A percentile compares a stretch with the other conserved stretches of the same genome.
These are phyloP conservation scores for Microtus pennsylvanicus DNA, from an alignment of 2,113 vertebrate genomes.

Conservation along the genomic window DNA sequence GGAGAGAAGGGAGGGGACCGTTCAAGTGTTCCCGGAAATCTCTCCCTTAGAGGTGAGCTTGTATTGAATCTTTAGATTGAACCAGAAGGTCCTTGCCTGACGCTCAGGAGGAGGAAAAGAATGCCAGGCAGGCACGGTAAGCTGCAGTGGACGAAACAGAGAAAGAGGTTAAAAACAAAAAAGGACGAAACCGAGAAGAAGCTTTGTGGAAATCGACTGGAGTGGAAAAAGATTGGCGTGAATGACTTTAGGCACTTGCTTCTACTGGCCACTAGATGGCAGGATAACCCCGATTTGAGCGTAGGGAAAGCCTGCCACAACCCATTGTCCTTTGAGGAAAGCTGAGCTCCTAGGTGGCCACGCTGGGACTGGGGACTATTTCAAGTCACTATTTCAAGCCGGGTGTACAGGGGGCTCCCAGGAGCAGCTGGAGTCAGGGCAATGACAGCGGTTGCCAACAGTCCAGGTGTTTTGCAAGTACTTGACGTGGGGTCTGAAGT, in stretches of 20 bases:
- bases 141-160: not conserved
- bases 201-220: not conserved
- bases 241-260: not conserved
- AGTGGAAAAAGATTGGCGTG: not conserved
- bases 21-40: not conserved
- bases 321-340: not conserved
- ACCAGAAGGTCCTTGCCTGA: not conserved
- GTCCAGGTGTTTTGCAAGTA: not conserved
- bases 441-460: not conserved
- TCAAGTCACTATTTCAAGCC: not conserved
- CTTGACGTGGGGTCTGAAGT: not conserved
- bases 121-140: not conserved
- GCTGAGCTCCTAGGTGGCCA: not conserved
- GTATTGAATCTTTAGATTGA: not conserved
- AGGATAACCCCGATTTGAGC: constrained; percentile 37
- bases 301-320: not conserved
- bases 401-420: not conserved
- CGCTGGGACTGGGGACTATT: not conserved
- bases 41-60: not conserved
- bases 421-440: not conserved
- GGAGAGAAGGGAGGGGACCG: not conserved
- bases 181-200: not conserved
- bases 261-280: constrained; percentile 58
- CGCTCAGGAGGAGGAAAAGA: not conserved
- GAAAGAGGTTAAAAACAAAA: not conserved